Evolutionary conservation across 2,888 invertebrate genomes (phyloP).

Genomic region (Biston betularia): DNA sequence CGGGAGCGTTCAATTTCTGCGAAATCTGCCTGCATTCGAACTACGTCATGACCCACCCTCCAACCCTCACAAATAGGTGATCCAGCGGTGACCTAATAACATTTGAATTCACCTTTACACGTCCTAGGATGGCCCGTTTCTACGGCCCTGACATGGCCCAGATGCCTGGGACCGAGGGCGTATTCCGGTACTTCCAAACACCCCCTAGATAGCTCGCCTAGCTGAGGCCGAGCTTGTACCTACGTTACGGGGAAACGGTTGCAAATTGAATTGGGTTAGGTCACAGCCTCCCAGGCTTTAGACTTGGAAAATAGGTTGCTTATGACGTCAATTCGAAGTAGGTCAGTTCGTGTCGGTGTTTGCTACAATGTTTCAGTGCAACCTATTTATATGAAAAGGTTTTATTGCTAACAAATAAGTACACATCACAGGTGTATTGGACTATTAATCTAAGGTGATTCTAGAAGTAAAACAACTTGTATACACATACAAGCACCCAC

Average conservation of each 20-base stretch:
- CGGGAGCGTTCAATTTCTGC: background rate
- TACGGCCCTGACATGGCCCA: conserved; percentile 38
- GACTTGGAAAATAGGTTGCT: conserved; percentile 12
- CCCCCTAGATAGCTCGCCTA: conserved; percentile 11
- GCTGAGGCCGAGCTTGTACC: background rate
- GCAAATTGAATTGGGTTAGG: conserved; percentile 36
- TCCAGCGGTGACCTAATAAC: conserved; percentile 40
- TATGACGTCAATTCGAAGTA: conserved; percentile 11
- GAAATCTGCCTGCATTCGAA: conserved; percentile 6
- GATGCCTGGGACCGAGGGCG: background rate
- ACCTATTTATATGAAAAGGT: background rate
- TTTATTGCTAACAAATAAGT: background rate
- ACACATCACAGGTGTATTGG: background rate
- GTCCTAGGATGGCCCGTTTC: conserved; percentile 45
- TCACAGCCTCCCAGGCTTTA: conserved; percentile 28
- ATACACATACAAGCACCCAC: too few relatives aligned
- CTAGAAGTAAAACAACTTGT: background rate
- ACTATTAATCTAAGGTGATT: too few relatives aligned
- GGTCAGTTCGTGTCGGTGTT: background rate
- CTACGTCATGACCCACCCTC: conserved; percentile 26
- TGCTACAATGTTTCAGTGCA: background rate
- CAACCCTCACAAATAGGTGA: conserved; percentile 25
- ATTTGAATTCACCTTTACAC: conserved; percentile 33
- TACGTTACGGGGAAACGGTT: conserved; percentile 12
- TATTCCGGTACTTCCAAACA: conserved; percentile 23